phyloP scores from a whole-genome alignment of 2,797 vertebrate species.

The Squalus acanthias region DNA sequence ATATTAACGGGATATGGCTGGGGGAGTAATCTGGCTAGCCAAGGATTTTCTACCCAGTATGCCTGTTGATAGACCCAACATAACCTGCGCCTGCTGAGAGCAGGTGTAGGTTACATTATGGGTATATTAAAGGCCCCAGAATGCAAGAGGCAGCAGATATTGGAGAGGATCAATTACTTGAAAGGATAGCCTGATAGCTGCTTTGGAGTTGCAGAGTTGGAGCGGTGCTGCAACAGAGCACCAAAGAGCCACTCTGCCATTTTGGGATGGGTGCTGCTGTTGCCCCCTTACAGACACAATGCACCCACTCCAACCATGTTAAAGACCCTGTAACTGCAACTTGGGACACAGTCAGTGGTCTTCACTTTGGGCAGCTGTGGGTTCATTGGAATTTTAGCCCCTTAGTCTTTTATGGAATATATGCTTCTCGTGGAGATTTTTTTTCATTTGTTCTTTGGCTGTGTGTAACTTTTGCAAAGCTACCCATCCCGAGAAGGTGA shows the following conservation, averaged over 20 bases:
- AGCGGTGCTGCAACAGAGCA: not conserved
- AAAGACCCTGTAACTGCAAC: not conserved
- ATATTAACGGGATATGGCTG: too few relatives aligned
- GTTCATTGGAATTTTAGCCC: not conserved
- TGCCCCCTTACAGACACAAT: not conserved
- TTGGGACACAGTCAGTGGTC: not conserved
- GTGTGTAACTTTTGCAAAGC: not conserved
- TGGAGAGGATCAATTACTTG: not conserved
- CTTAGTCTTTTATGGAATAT: not conserved
- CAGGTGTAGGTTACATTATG: too few relatives aligned
- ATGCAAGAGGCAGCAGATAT: not conserved
- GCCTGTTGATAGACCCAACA: too few relatives aligned
- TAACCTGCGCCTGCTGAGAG: too few relatives aligned
- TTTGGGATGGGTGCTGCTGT: not conserved
- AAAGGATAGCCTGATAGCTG: too few relatives aligned
- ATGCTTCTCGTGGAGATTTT: not conserved
- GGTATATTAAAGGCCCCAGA: too few relatives aligned
- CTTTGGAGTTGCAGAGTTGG: not conserved
- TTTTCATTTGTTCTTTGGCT: not conserved
- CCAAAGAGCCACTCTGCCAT: not conserved
- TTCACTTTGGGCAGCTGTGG: not conserved
- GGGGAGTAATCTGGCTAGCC: too few relatives aligned
- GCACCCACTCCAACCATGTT: not conserved
- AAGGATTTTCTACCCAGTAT: too few relatives aligned
- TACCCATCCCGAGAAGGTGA: not conserved